These are phyloP conservation scores for Diplolepis rosae DNA, from an alignment of 2,888 invertebrate genomes.

Conservation along the genomic window DNA sequence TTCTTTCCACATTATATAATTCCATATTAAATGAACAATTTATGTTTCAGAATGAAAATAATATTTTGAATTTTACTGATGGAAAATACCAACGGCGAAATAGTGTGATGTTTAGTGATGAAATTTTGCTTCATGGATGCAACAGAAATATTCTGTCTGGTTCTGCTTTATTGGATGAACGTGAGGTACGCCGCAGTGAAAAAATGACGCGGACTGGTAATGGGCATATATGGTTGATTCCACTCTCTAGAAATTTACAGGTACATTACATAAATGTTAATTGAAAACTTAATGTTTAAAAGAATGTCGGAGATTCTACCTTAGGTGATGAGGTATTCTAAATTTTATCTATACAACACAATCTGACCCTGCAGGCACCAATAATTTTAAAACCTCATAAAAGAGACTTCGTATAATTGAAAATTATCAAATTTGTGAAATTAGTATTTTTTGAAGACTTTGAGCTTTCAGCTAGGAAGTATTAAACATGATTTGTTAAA, in stretches of 20 bases:
- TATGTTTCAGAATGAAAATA: constrained; percentile 63
- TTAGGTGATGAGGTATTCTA: too few species aligned
- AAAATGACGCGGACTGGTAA: constrained; percentile 92
- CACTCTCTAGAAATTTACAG: constrained; percentile 65
- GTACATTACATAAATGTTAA: constrained; percentile 53
- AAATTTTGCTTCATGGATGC: constrained; percentile 83
- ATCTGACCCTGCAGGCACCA: too few species aligned
- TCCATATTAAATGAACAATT: background rate
- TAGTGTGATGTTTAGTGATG: constrained; percentile 92
- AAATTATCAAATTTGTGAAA: too few species aligned
- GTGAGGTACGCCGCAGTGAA: constrained; percentile 86
- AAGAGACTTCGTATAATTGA: too few species aligned
- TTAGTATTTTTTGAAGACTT: too few species aligned
- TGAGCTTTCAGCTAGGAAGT: too few species aligned
- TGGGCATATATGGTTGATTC: constrained; percentile 80
- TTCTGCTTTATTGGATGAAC: constrained; percentile 73
- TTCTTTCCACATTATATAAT: too few species aligned
- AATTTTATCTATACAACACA: too few species aligned
- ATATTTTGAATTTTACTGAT: constrained; percentile 83
- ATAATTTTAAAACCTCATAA: too few species aligned
- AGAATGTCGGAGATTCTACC: too few species aligned
- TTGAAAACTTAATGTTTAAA: too few species aligned
- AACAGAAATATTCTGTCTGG: constrained; percentile 69
- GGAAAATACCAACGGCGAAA: constrained; percentile 82
- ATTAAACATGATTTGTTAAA: too few species aligned